Base-by-base conservation (phyloP, 1,140 invertebrate genomes). In the Coptotermes formosanus region DNA sequence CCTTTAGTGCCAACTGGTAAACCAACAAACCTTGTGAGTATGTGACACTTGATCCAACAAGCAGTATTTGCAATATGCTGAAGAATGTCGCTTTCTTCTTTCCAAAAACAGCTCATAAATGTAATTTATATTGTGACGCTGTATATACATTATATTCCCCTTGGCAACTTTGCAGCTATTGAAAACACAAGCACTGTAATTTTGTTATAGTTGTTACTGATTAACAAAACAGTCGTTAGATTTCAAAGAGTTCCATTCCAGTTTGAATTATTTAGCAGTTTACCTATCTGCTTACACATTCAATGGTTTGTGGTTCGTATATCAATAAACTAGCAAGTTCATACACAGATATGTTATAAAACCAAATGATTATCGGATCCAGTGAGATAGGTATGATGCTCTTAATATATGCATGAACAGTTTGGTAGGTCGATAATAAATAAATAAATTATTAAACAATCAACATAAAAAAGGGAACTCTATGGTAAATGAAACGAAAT, bases 161-260 rank as follows among this genome's bases (percentile, higher is more conserved):
- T 8, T 75, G 64, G n/a, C 7, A n/a, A 75, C n/a, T 75, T 75
- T 30, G 64, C 64, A n/a, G 14, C 25, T 11, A n/a, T 64, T 64
- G n/a, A n/a, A 30, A 30, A 75, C 25, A 59, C 55, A 59, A 59
- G 21, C 21, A 75, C 25, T 75, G n/a, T n/a, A 55, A n/a, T n/a
- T 75, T 75, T 75, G 4, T 75, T 30, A 7, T n/a, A 75, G 14
- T 8, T 75, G n/a, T 75, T 30, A 9, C 25, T 30, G 64, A 30
- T 30, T 75, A 75, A 75, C 19, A 30, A 75, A 75, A 75, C 64
- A 30, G 64, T 75, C 64, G n/a, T 75, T 75, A 75, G 64, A 75
- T 25, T 30, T 75, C 64, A 75, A 75, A 75, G 64, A 30, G 25
- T 75, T 75, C 14, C 9, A 75, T 75, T 75, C 9, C 64, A 30